Evolutionary conservation across 1,140 invertebrate genomes (phyloP), one percentile per base, ranked within the genome.

Genomic region (Philaenus spumarius): DNA sequence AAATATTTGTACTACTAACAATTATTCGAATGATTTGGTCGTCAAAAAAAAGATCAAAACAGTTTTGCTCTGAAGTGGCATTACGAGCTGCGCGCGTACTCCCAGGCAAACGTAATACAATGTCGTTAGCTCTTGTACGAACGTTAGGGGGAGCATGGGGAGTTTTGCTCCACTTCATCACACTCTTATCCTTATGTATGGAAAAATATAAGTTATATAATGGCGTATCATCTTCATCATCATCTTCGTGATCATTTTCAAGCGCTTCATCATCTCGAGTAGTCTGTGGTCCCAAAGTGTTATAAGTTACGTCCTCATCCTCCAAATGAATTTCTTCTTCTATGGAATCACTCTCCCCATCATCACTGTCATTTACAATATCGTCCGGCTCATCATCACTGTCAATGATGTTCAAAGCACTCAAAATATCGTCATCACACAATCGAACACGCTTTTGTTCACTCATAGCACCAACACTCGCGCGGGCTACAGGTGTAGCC

Each of bases 401-500:
- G 4, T 51, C 26, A 30, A n/a, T 7, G 15, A 7, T 5, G 6
- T 6, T 30, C 22, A 14, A 17, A 47, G 24, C 48, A 20, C 4
- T 6, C 24, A 51, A 30, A 30, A 30, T 30, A 30, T 23, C 48
- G 6, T 51, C 26, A 34, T 51, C n/a, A 51, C 22, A 30, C 48
- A 51, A 51, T 2, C 48, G 48, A 5, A 14, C 14, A 15, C 48
- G 26, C 48, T 51, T 51, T 34, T 22, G 23, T 7, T 30, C 26
- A 30, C 26, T 30, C 26, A 30, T 30, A 30, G 26, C 48, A 20
- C 22, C 14, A 35, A 51, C 12, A 51, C 14, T 23, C 26, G 48
- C 48, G 48, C 48, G 20, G 48, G 22, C 6, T 51, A 51, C 48
- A 51, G 15, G 14, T 51, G 48, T 35, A 51, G 9, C 23, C 48